Percentiles rank a stretch among this genome's conserved stretches.
phyloP scores from a whole-genome alignment of 2,797 vertebrate species.

The Pantherophis vulpinus region DNA sequence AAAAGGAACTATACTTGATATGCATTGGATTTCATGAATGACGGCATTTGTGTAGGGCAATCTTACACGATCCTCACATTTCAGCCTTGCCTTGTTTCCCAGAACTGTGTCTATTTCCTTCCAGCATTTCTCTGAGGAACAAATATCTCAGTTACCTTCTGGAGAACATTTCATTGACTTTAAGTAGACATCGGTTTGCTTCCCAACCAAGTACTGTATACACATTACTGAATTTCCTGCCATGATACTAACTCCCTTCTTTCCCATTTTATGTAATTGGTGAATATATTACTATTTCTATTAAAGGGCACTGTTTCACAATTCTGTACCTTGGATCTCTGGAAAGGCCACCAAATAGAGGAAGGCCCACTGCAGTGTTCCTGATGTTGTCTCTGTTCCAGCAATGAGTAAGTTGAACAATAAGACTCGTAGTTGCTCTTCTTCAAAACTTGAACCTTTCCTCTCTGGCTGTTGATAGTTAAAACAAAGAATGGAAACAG shows the following conservation, averaged over 20 bases:
- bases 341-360: constrained; percentile 68
- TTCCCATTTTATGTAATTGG: too few relatives aligned
- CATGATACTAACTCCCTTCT: too few relatives aligned
- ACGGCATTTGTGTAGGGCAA: constrained; percentile 41
- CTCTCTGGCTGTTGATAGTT: neutral
- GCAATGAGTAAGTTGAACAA: constrained; percentile 64
- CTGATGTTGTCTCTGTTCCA: constrained; percentile 75
- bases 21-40: constrained; percentile 36
- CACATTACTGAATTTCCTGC: neutral
- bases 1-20: constrained; percentile 13
- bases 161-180: neutral
- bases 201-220: neutral
- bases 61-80: constrained; percentile 20
- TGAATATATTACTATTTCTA: too few relatives aligned
- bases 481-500: neutral
- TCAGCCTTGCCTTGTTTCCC: neutral
- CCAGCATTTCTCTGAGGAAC: neutral
- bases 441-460: constrained; percentile 59
- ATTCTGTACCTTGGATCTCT: constrained; percentile 67
- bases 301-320: too few relatives aligned
- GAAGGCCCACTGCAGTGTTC: constrained; percentile 70
- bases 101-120: neutral
- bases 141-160: neutral
- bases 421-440: constrained; percentile 47
- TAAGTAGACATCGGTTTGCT: too few relatives aligned